Base-by-base conservation (phyloP, 1,140 invertebrate genomes). In the Cydia splendana region DNA sequence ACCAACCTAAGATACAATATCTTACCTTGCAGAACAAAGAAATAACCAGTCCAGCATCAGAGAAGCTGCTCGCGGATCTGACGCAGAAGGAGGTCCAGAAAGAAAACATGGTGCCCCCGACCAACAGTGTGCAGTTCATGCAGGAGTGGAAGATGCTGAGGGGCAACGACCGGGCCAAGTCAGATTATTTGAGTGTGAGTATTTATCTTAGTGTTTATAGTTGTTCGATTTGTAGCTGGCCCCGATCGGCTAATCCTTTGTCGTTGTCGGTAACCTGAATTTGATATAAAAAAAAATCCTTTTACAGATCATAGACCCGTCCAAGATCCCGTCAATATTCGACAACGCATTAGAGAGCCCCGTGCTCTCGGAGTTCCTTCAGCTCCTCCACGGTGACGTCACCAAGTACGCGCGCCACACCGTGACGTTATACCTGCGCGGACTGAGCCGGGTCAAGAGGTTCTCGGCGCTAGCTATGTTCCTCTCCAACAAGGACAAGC, bases 301-400 rank as follows among this genome's bases (percentile, higher is more conserved):
- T 82, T 91, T 75, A 30, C 87, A 95, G 95, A 91, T 94, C 85
- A 94, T 95, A 79, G 87, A 89, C 5, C 91, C 94, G 10, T 77
- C 86, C 15, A 88, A 84, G 74, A 86, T 96, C 71, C 94, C 95
- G 2, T 85, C 83, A 6, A 94, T 96, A 79, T 95, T 96, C 83
- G 90, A 93, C 85, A 94, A 95, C 74, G 95, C 95, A 10, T 86
- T 96, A 81, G 95, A 95, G 79, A 94, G 93, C 57, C 91, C 94
- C 77, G 91, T 94, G 7, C 91, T 96, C 18, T 94, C 94, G 34
- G 94, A 95, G 76, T 94, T 96, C 48, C 45, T 96, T 18, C 79
- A 80, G 4, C 82, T 92, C 4, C 81, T 95, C 2, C 67, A 84
- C 28, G 76, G 81, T 2, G 82, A 88, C 69, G 86, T 78, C 30